Conservation (phyloP, 2,797 vertebrate species). For the Crocodylus rhombifer region DNA sequence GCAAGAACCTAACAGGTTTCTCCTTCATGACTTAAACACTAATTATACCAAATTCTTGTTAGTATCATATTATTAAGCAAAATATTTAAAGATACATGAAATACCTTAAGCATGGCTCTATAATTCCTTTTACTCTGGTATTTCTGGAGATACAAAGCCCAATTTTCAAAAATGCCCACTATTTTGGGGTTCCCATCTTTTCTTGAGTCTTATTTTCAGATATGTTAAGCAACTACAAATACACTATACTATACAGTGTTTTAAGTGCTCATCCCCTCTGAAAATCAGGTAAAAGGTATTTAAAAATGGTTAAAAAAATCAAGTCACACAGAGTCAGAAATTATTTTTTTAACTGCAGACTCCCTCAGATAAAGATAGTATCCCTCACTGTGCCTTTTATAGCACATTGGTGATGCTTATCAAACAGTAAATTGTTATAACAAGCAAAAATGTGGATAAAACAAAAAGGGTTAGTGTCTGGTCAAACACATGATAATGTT, state of each 20-base stretch:
- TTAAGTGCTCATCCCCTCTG: background rate
- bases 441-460: background rate
- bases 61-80: background rate
- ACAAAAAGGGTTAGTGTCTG: background rate
- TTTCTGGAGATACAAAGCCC: background rate
- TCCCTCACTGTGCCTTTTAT: background rate
- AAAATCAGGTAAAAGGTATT: background rate
- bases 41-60: background rate
- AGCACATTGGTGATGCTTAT: accelerated
- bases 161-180: background rate
- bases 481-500: background rate
- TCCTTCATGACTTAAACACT: background rate
- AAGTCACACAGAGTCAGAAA: background rate
- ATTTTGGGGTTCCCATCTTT: background rate
- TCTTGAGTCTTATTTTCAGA: background rate
- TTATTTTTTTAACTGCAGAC: background rate
- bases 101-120: background rate
- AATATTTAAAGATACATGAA: background rate
- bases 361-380: background rate
- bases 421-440: background rate
- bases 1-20: background rate
- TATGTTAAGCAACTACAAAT: background rate
- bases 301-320: background rate
- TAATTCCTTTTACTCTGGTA: accelerated
- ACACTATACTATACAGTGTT: background rate